phyloP scores from a whole-genome alignment of 1,140 invertebrate species.

The Bactericera cockerelli region DNA sequence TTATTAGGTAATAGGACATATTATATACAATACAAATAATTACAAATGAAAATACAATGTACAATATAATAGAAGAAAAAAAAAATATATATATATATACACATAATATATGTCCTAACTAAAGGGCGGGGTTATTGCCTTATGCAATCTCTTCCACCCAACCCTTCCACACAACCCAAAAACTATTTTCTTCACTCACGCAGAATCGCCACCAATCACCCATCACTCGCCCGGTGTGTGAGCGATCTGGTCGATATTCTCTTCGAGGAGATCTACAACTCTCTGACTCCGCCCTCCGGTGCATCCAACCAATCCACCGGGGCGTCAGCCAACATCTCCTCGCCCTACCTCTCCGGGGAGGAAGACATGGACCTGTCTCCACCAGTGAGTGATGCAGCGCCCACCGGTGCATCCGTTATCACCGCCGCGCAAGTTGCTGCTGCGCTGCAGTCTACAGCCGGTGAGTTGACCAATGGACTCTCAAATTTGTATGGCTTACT shows the following conservation, averaged over 20 bases:
- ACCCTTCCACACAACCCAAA: no score
- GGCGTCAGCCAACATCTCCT: not conserved
- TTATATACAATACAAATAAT: no score
- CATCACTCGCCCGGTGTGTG: not conserved
- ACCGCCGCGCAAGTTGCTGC: not conserved
- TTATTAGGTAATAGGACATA: no score
- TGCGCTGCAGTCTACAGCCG: not conserved
- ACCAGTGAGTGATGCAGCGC: not conserved
- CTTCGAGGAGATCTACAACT: not conserved
- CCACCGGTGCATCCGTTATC: not conserved
- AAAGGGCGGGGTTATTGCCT: no score
- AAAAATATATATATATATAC: no score
- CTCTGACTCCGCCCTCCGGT: not conserved
- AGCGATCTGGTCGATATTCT: not conserved
- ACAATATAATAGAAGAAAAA: no score
- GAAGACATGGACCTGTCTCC: not conserved
- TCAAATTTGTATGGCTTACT: no score
- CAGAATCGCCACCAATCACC: not conserved
- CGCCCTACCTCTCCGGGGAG: not conserved
- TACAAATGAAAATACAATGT: no score
- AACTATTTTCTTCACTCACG: no score
- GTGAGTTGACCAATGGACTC: no score
- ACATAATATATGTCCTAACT: no score
- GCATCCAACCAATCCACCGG: not conserved
- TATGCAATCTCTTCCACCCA: no score